Evolutionary conservation across 1,140 invertebrate genomes (phyloP).

Genomic region (Atta texana): DNA sequence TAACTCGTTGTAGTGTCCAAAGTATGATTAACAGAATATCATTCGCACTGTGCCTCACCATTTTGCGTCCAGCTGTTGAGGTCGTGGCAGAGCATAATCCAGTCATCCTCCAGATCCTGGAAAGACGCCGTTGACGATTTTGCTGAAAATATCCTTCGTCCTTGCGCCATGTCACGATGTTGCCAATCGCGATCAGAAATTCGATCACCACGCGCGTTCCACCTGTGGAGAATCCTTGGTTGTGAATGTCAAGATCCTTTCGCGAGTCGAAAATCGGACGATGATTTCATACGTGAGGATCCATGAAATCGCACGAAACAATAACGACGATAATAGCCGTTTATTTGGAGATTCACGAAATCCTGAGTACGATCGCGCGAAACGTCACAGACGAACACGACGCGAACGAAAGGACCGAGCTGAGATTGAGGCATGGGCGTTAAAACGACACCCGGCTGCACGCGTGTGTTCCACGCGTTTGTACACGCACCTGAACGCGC

Average conservation of each 20-base stretch:
- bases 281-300: not conserved
- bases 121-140: conserved; percentile 5
- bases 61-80: conserved; percentile 20
- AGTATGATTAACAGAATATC: not conserved
- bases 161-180: no score
- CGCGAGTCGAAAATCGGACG: not conserved
- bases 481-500: not conserved
- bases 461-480: not conserved
- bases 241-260: no score
- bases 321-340: not conserved
- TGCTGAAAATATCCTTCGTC: no score
- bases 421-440: not conserved
- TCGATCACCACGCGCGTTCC: no score
- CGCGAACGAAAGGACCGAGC: conserved; percentile 11
- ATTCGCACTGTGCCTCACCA: conserved; percentile 12
- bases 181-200: no score
- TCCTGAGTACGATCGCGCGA: not conserved
- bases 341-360: no score
- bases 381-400: not conserved
- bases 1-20: not conserved
- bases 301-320: not conserved
- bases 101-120: conserved; percentile 42
- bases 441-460: not conserved
- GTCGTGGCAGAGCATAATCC: conserved; percentile 28
- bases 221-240: no score